Evolutionary conservation across 2,113 vertebrate species (phyloP).

Genomic region (Lepus americanus): DNA sequence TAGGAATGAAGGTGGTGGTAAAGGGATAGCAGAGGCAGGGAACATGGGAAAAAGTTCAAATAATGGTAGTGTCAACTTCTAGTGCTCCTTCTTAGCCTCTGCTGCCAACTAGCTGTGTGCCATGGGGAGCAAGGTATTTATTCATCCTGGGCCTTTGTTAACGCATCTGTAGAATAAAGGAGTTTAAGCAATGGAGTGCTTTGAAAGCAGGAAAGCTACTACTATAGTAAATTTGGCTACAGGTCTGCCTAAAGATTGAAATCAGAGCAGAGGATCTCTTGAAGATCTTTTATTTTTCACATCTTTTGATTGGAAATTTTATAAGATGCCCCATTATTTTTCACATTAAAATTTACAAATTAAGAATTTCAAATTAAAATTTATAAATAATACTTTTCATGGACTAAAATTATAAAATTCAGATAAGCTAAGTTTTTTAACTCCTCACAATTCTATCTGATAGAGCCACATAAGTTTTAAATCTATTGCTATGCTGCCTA

Average conservation of each 20-base stretch:
- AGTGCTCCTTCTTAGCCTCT: not conserved
- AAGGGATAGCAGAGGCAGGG: not conserved
- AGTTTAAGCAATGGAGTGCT: slow-evolving; percentile 27
- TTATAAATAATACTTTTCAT: not conserved
- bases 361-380: not conserved
- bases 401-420: slow-evolving; percentile 32
- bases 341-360: not conserved
- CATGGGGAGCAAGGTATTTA: not conserved
- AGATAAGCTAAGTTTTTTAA: not conserved
- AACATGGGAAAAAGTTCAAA: not conserved
- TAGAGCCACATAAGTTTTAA: slow-evolving; percentile 3
- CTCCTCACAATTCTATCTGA: not conserved
- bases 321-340: not conserved
- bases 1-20: not conserved
- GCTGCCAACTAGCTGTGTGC: not conserved
- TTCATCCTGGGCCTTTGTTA: not conserved
- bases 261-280: not conserved
- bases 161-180: not conserved
- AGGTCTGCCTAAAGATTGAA: not conserved
- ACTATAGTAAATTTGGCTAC: slow-evolving; percentile 23
- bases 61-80: not conserved
- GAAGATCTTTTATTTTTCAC: not conserved
- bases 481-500: not conserved
- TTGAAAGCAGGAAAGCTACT: not conserved
- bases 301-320: slow-evolving; percentile 33